phyloP scores from a whole-genome alignment of 2,797 vertebrate species.

The Cirrhinus mrigala region DNA sequence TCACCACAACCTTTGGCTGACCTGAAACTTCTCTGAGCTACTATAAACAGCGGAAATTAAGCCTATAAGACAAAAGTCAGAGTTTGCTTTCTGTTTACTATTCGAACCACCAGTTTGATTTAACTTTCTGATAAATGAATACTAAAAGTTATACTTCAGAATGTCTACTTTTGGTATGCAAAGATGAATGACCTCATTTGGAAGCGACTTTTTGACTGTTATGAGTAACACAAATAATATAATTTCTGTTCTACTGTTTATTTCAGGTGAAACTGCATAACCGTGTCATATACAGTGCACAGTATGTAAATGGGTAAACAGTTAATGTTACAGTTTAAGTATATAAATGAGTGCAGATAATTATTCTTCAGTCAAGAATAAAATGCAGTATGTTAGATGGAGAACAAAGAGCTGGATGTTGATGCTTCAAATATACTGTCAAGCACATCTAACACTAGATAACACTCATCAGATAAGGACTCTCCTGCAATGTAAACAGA shows the following conservation, averaged over 20 bases:
- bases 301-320: neutral
- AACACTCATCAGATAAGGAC: slow-evolving; percentile 12
- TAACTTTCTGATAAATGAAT: neutral
- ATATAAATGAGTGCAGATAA: neutral
- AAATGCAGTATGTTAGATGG: neutral
- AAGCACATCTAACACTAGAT: neutral
- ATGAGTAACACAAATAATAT: slow-evolving; percentile 49
- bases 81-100: neutral
- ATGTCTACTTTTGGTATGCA: neutral
- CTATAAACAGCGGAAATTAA: neutral
- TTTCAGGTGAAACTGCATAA: slow-evolving; percentile 24
- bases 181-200: slow-evolving; percentile 7
- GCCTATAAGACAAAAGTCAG: neutral
- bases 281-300: neutral
- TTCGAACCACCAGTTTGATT: neutral
- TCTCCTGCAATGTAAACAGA: slow-evolving; percentile 1
- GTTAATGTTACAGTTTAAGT: neutral
- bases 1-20: slow-evolving; percentile 6
- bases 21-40: neutral
- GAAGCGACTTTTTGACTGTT: neutral
- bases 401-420: neutral
- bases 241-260: slow-evolving; percentile 45
- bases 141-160: neutral
- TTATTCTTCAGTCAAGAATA: too few relatives aligned
- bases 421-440: neutral